A percentile compares a stretch with the other conserved stretches of the same genome.
Evolutionary conservation across 2,888 invertebrate species (phyloP).

Genomic region (Agrotis puta): DNA sequence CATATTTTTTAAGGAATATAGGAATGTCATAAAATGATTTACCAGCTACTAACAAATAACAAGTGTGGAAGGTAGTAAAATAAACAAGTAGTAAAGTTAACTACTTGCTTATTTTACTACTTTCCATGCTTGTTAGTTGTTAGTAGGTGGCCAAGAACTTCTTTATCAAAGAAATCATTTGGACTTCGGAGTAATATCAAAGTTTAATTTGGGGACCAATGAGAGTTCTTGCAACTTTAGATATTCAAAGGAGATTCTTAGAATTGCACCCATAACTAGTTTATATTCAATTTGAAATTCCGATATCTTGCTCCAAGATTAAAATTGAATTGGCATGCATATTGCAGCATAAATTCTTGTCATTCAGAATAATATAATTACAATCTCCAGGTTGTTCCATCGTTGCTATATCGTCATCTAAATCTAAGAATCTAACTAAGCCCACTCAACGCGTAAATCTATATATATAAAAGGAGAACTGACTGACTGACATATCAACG

Average conservation of each 20-base stretch:
- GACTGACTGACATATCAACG: too few relatives aligned
- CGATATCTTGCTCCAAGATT: background rate
- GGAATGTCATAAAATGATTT: conserved; percentile 3
- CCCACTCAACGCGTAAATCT: conserved; percentile 18
- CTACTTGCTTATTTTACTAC: background rate
- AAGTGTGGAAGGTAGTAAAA: background rate
- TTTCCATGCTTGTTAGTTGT: background rate
- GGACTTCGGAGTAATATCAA: conserved; percentile 1
- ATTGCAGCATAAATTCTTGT: background rate
- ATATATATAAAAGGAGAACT: too few relatives aligned
- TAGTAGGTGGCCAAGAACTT: background rate
- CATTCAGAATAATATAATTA: background rate
- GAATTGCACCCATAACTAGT: conserved; percentile 1
- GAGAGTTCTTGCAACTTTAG: conserved; percentile 11
- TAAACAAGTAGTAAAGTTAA: background rate
- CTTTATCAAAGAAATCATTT: conserved; percentile 8
- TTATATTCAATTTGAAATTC: conserved; percentile 21
- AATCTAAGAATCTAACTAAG: conserved; percentile 4
- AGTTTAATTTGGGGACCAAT: background rate
- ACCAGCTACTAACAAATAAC: background rate
- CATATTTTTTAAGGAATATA: background rate
- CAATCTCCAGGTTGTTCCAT: background rate
- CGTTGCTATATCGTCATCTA: conserved; percentile 1
- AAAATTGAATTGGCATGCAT: background rate
- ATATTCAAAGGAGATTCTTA: conserved; percentile 1